Conservation (phyloP, 2,888 invertebrate genomes). For the Patella pellucida region DNA sequence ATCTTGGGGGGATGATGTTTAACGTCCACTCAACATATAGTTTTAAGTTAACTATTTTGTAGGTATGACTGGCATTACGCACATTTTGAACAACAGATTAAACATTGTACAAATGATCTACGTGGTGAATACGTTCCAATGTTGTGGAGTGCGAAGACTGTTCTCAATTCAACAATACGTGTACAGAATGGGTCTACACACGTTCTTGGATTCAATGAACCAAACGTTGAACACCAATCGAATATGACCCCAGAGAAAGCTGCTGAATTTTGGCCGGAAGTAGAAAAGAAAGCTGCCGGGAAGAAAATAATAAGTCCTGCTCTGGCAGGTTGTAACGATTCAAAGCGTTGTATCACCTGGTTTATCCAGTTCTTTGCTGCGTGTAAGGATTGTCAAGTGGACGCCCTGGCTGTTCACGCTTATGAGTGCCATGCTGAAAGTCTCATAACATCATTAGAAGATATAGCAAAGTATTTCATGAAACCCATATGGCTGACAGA, state of each 20-base stretch:
- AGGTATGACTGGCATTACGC: constrained; percentile 36
- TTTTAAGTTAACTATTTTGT: neutral
- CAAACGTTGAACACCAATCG: constrained; percentile 42
- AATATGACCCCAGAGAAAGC: constrained; percentile 43
- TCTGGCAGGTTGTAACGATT: constrained; percentile 32
- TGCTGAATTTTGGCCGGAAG: constrained; percentile 40
- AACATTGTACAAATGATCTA: constrained; percentile 21
- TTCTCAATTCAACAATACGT: neutral
- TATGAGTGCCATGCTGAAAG: constrained; percentile 39
- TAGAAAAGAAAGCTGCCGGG: constrained; percentile 34
- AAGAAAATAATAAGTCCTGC: constrained; percentile 46
- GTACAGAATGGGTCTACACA: constrained; percentile 30
- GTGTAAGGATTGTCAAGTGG: constrained; percentile 44
- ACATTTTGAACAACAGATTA: constrained; percentile 16
- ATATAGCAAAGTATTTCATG: constrained; percentile 35
- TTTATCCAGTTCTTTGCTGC: constrained; percentile 43
- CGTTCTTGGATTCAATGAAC: constrained; percentile 50
- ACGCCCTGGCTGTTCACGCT: constrained; percentile 47
- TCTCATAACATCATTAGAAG: constrained; percentile 23
- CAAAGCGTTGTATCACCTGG: constrained; percentile 38
- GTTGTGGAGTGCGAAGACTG: constrained; percentile 38
- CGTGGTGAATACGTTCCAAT: constrained; percentile 40
- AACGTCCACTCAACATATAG: too few relatives aligned
- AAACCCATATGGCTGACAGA: constrained; percentile 46
- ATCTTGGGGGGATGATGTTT: too few relatives aligned